Evolutionary conservation across 2,888 invertebrate species (phyloP).

Genomic region (Gisinianus flammeolus): DNA sequence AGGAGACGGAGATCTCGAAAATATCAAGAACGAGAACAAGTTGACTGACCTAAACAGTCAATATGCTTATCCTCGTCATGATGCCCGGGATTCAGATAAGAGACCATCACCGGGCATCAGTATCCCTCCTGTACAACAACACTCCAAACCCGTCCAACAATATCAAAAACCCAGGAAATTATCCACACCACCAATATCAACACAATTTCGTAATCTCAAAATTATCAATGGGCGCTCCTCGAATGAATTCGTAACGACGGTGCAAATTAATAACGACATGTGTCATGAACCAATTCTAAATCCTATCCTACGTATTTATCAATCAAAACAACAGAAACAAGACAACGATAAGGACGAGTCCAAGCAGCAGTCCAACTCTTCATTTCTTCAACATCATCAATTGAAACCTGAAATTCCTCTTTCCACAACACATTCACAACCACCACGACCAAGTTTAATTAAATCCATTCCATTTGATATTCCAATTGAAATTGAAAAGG

Average conservation of each 20-base stretch:
- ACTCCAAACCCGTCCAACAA: background rate
- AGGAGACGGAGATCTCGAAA: conserved; percentile 38
- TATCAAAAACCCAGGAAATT: too few relatives aligned
- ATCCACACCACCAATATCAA: background rate
- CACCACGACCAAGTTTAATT: background rate
- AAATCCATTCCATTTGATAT: background rate
- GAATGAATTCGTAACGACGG: conserved; percentile 40
- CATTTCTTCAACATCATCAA: background rate
- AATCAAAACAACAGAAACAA: background rate
- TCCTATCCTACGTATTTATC: conserved; percentile 30
- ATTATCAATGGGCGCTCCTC: conserved; percentile 29
- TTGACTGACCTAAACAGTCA: conserved; percentile 39
- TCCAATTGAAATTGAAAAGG: background rate
- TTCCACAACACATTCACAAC: background rate
- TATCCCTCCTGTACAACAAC: background rate
- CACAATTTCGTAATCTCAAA: background rate
- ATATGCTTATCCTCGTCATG: conserved; percentile 36
- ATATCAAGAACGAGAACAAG: conserved; percentile 20
- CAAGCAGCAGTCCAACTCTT: background rate
- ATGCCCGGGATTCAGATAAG: conserved; percentile 16
- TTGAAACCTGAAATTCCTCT: background rate
- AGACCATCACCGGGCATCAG: background rate
- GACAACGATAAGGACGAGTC: too few relatives aligned
- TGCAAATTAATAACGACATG: conserved; percentile 36
- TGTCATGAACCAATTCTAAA: conserved; percentile 24